A percentile compares a stretch with the other conserved stretches of the same genome.
These are phyloP conservation scores for Dissostichus mawsoni DNA, from an alignment of 2,113 vertebrate species.

Conservation along the genomic window DNA sequence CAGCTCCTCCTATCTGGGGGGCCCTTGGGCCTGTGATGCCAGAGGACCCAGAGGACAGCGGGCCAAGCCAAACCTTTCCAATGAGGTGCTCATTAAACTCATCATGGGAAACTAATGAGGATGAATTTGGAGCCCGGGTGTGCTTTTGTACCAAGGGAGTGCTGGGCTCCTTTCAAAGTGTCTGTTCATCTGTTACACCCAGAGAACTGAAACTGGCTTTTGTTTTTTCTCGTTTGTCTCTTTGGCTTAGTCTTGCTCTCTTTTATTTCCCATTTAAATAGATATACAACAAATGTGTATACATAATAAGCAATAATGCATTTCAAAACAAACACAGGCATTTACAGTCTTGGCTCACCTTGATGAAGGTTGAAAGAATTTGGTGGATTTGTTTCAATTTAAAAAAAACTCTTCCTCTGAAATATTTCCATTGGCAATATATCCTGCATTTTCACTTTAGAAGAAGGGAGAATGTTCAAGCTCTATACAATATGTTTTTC, in stretches of 20 bases:
- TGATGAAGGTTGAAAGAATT: background rate
- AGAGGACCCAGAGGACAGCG: constrained; percentile 59
- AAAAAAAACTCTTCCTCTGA: background rate
- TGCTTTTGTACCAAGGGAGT: constrained; percentile 50
- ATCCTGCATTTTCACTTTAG: background rate
- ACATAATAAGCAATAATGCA: background rate
- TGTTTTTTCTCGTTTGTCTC: background rate
- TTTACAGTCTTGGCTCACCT: background rate
- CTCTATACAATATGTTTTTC: background rate
- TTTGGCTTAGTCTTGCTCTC: constrained; percentile 21
- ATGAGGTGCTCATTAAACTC: constrained; percentile 71
- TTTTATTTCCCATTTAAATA: constrained; percentile 23
- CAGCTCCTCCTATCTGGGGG: constrained; percentile 35
- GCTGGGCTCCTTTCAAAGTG: constrained; percentile 46
- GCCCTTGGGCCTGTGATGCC: constrained; percentile 50
- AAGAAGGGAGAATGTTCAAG: background rate
- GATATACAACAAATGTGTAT: constrained; percentile 7
- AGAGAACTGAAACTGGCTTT: constrained; percentile 23
- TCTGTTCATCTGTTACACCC: constrained; percentile 59
- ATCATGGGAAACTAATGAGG: constrained; percentile 77
- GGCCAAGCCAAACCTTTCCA: constrained; percentile 59
- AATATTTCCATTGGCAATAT: background rate
- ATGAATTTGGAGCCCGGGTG: constrained; percentile 66
- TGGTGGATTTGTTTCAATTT: background rate
- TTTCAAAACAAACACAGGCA: background rate